Evolutionary conservation across 2,888 invertebrate species (phyloP).

Genomic region (Pollenia amentaria): DNA sequence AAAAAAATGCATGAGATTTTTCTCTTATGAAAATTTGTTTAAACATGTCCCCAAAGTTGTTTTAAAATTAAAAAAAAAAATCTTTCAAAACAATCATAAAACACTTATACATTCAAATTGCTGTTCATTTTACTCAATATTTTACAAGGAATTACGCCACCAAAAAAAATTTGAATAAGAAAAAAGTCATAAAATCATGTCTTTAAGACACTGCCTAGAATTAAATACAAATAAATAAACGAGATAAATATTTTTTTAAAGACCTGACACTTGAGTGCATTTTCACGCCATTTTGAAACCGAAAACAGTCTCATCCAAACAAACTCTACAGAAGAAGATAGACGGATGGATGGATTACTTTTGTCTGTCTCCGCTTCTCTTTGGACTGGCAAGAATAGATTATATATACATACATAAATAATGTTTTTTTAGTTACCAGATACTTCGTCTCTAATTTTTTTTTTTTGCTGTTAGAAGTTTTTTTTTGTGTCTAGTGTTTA

Average conservation of each 20-base stretch:
- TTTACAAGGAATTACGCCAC: not conserved
- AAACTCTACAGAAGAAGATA: slow-evolving; percentile 5
- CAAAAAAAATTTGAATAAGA: not conserved
- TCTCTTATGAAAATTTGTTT: too few species aligned
- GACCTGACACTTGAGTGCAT: slow-evolving; percentile 53
- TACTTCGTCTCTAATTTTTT: slow-evolving; percentile 16
- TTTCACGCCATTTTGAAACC: slow-evolving; percentile 60
- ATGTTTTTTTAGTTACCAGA: too few species aligned
- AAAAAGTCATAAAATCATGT: slow-evolving; percentile 18
- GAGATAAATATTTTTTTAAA: not conserved
- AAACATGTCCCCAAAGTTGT: too few species aligned
- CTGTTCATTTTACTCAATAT: not conserved
- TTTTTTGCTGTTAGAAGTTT: not conserved
- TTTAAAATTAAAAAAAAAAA: too few species aligned
- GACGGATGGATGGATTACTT: slow-evolving; percentile 19
- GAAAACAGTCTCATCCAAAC: slow-evolving; percentile 9
- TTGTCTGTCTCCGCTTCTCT: slow-evolving; percentile 2
- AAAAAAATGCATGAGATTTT: too few species aligned
- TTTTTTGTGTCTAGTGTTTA: slow-evolving; percentile 27
- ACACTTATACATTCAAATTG: slow-evolving; percentile 8
- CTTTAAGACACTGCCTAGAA: not conserved
- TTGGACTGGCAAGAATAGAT: not conserved
- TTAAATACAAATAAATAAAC: not conserved
- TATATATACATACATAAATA: too few species aligned
- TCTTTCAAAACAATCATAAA: not conserved